Evolutionary conservation across 1,140 invertebrate species (phyloP).

Genomic region (Drosophila arawakana): DNA sequence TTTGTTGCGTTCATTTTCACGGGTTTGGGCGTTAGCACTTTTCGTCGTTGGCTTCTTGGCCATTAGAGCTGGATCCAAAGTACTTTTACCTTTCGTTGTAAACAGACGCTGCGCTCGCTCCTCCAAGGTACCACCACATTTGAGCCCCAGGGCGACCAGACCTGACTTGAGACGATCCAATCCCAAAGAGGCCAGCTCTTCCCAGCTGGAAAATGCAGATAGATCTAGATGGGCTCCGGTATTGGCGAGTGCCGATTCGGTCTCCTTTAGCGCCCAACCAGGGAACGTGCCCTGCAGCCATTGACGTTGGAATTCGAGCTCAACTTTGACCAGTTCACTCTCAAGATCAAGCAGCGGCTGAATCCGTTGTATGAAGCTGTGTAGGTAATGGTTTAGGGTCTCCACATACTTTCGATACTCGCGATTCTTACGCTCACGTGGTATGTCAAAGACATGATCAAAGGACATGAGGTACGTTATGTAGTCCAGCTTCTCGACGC

Average conservation of each 20-base stretch:
- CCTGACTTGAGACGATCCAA: slow-evolving; percentile 99
- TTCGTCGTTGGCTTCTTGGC: slow-evolving; percentile 92
- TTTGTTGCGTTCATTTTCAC: slow-evolving; percentile 90
- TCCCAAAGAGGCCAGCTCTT: slow-evolving; percentile 98
- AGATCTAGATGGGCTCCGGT: slow-evolving; percentile 98
- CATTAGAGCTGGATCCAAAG: slow-evolving; percentile 95
- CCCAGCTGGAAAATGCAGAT: slow-evolving; percentile 98
- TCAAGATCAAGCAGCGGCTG: slow-evolving; percentile 96
- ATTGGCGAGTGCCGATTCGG: slow-evolving; percentile 95
- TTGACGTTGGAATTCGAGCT: slow-evolving; percentile 93
- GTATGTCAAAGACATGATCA: slow-evolving; percentile 98
- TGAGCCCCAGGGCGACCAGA: slow-evolving; percentile 97
- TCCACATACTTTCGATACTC: slow-evolving; percentile 96
- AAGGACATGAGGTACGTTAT: slow-evolving; percentile 97
- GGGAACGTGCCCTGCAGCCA: slow-evolving; percentile 96
- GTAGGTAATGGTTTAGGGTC: slow-evolving; percentile 94
- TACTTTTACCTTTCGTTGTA: slow-evolving; percentile 96
- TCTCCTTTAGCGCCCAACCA: slow-evolving; percentile 97
- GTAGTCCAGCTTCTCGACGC: slow-evolving; percentile 98
- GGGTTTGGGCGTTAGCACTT: slow-evolving; percentile 87
- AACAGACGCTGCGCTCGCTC: slow-evolving; percentile 98
- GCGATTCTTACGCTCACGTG: slow-evolving; percentile 96
- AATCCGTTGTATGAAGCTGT: slow-evolving; percentile 93
- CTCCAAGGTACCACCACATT: slow-evolving; percentile 99
- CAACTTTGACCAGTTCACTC: slow-evolving; percentile 90